Evolutionary conservation across 2,888 invertebrate species (phyloP), one percentile per base, ranked within the genome.

Genomic region (Lasioglossum malachurum): DNA sequence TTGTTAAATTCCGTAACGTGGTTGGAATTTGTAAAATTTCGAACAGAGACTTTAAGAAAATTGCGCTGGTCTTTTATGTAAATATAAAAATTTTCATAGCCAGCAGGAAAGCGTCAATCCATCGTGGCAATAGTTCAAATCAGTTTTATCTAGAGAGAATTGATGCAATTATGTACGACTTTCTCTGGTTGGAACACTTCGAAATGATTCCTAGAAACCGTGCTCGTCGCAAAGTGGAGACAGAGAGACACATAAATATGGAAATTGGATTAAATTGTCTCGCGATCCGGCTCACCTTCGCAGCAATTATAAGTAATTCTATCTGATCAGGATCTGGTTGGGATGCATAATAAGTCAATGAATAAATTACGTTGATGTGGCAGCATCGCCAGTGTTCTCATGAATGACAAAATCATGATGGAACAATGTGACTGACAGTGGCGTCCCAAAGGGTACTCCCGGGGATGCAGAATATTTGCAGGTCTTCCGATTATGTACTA

Each of bases 291-390:
- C 72, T 77, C 49, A 82, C 69, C 88, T 83, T 46, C 71, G 76
- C 75, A 74, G 53, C 79, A 77, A 88, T 83, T 72, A 74, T 73
- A 86, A 79, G 77, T 84, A 80, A 84, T 74, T 80, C 77, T 78
- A 71, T 80, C 41, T 49, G 73, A 74, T 86, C 60, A 41, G 73
- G 73, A 67, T 69, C 77, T 41, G 49, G 31, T 23, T 71, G 74
- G 71, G 14, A 53, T 64, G 64, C 74, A 79, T 78, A 78, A 81
- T 80, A 73, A 86, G 79, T 75, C 71, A 69, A 81, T 87, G 79
- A 81, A 87, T 87, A 82, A 89, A 89, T 89, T 89, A 86, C 44
- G 84, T 35, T 57, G 80, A 57, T 71, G 67, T 49, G 77, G 80
- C 31, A 57, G 53, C 38, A 31, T 16, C 7, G 38, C 41, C 46